These are phyloP conservation scores for Anableps anableps DNA, from an alignment of 2,797 vertebrate genomes.

Conservation along the genomic window DNA sequence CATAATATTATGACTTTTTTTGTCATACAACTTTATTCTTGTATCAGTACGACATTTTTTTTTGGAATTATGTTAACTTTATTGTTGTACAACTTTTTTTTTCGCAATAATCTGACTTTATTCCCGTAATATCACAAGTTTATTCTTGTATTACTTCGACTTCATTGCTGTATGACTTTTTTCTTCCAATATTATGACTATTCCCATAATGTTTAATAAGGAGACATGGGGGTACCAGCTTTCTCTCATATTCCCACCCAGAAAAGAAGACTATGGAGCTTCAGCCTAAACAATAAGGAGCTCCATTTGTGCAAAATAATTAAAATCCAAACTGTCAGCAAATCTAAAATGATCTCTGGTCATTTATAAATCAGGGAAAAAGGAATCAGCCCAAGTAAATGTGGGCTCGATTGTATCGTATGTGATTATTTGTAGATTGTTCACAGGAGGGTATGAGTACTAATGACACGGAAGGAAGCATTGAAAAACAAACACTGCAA, in stretches of 20 bases:
- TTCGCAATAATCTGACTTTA: too few relatives aligned
- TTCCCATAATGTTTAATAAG: too few relatives aligned
- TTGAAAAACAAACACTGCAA: constrained; percentile 23
- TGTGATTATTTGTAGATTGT: not conserved
- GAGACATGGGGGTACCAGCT: not conserved
- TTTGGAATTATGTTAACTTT: too few relatives aligned
- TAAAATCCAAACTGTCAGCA: not conserved
- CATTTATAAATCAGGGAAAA: not conserved
- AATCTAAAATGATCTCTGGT: not conserved
- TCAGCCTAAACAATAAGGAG: not conserved
- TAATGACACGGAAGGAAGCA: not conserved
- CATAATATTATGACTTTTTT: too few relatives aligned
- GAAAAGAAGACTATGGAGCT: not conserved
- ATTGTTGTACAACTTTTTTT: too few relatives aligned
- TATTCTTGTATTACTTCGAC: not conserved
- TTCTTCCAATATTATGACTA: too few relatives aligned
- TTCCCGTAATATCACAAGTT: not conserved
- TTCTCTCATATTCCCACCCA: not conserved
- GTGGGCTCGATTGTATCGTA: not conserved
- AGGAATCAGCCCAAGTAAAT: not conserved
- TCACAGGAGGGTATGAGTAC: not conserved
- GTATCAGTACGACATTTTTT: too few relatives aligned
- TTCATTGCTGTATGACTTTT: too few relatives aligned
- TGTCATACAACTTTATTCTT: too few relatives aligned
- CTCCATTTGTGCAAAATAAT: not conserved